Evolutionary conservation across 1,140 invertebrate genomes (phyloP).

Genomic region (Diuraphis noxia): DNA sequence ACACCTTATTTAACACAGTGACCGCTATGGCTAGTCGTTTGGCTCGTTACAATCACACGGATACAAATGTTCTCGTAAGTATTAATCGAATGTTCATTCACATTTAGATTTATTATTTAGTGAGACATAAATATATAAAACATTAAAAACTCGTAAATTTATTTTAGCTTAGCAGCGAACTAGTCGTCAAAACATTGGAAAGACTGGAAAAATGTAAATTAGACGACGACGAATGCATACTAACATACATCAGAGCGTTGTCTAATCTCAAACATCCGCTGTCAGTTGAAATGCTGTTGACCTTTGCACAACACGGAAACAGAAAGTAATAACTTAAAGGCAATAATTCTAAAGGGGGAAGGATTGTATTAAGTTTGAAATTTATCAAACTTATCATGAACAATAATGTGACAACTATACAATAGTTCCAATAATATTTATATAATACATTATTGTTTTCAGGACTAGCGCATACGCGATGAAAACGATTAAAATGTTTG

Average conservation of each 20-base stretch:
- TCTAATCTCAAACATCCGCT: conserved; percentile 68
- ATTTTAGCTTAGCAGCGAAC: conserved; percentile 24
- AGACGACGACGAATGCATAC: conserved; percentile 63
- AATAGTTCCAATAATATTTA: no score
- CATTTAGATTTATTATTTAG: not conserved
- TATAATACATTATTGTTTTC: not conserved
- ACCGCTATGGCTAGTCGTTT: conserved; percentile 29
- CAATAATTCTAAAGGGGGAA: not conserved
- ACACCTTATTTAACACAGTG: conserved; percentile 13
- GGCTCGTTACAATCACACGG: not conserved
- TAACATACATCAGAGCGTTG: conserved; percentile 69
- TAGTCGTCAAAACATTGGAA: conserved; percentile 40
- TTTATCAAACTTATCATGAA: not conserved
- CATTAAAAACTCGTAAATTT: not conserved
- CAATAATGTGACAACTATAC: not conserved
- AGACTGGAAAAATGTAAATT: conserved; percentile 54
- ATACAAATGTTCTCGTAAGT: not conserved
- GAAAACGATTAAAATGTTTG: conserved; percentile 68
- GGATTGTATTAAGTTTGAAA: no score
- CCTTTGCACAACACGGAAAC: conserved; percentile 63
- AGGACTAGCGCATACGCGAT: conserved; percentile 67
- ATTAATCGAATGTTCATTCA: not conserved
- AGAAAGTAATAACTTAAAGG: conserved; percentile 58
- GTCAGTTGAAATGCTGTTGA: conserved; percentile 66
- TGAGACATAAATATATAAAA: not conserved